These are phyloP conservation scores for Megaustenia siamemsis DNA, from an alignment of 2,888 invertebrate species.

Conservation along the genomic window DNA sequence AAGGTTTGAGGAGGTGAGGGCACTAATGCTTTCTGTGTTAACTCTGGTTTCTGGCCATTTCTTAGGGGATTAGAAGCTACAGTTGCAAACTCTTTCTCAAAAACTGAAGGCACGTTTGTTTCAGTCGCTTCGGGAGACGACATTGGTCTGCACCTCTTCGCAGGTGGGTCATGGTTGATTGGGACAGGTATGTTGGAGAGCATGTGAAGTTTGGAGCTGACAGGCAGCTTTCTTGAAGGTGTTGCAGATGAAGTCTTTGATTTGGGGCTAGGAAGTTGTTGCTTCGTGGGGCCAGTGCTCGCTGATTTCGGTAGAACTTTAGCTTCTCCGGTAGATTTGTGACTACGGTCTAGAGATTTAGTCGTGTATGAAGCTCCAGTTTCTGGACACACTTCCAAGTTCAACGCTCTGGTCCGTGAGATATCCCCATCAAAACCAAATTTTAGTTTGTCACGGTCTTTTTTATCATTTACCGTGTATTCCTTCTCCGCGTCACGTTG, in stretches of 20 bases:
- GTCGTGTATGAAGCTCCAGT: neutral
- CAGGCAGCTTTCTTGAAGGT: neutral
- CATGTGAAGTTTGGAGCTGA: slow-evolving; percentile 45
- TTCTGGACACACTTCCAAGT: neutral
- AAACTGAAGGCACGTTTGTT: slow-evolving; percentile 14
- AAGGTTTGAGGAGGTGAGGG: neutral
- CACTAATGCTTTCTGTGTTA: neutral
- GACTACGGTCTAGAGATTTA: slow-evolving; percentile 18
- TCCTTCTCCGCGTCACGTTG: no score
- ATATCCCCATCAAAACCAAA: slow-evolving; percentile 13
- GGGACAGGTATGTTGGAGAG: slow-evolving; percentile 52
- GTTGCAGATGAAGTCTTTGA: slow-evolving; percentile 10
- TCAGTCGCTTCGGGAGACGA: neutral
- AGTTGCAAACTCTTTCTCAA: neutral
- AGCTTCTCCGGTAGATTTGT: neutral
- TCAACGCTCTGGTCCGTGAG: no score
- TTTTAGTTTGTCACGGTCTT: neutral
- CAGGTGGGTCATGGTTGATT: slow-evolving; percentile 47
- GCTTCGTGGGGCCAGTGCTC: slow-evolving; percentile 28
- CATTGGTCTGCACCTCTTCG: slow-evolving; percentile 2
- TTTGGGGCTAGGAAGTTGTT: slow-evolving; percentile 35
- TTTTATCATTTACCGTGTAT: neutral
- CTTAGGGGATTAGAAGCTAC: neutral
- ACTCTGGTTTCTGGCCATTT: neutral
- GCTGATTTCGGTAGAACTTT: slow-evolving; percentile 10